A percentile compares a stretch with the other conserved stretches of the same genome.
These are phyloP conservation scores for Corydoras sp. DNA, from an alignment of 2,113 vertebrate species.

Conservation along the genomic window DNA sequence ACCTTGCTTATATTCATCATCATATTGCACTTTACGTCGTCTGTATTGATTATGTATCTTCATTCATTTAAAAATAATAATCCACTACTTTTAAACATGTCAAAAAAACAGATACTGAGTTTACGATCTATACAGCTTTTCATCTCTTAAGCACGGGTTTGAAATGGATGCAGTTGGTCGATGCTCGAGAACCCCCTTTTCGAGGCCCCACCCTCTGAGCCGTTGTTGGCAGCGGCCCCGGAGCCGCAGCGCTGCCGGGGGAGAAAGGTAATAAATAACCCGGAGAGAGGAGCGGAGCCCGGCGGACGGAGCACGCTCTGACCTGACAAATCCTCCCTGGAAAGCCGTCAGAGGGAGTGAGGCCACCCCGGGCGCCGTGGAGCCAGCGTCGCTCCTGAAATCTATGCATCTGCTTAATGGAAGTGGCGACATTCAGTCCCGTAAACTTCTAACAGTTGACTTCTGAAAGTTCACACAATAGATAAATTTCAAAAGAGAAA, in stretches of 20 bases:
- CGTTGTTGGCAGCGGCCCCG: constrained; percentile 81
- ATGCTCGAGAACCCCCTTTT: constrained; percentile 55
- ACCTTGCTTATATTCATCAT: too few relatives aligned
- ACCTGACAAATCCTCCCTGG: constrained; percentile 89
- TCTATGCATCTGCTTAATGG: constrained; percentile 46
- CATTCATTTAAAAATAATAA: too few relatives aligned
- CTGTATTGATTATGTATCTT: too few relatives aligned
- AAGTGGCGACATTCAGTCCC: constrained; percentile 52
- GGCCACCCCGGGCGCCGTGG: constrained; percentile 77
- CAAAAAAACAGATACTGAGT: too few relatives aligned
- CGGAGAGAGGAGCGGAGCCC: constrained; percentile 83
- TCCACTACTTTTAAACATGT: too few relatives aligned
- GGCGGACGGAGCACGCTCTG: constrained; percentile 84
- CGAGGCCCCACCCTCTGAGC: constrained; percentile 63
- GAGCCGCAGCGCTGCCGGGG: constrained; percentile 86
- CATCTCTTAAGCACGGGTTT: too few relatives aligned
- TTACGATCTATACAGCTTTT: too few relatives aligned
- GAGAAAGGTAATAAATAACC: constrained; percentile 95
- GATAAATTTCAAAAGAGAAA: too few relatives aligned
- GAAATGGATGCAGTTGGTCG: constrained; percentile 34
- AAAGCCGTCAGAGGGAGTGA: constrained; percentile 80
- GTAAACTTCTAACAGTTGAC: too few relatives aligned
- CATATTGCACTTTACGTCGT: too few relatives aligned
- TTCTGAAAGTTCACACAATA: too few relatives aligned
- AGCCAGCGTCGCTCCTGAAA: constrained; percentile 76